Evolutionary conservation across 1,140 invertebrate species (phyloP).

Genomic region (Berghia stephanieae): DNA sequence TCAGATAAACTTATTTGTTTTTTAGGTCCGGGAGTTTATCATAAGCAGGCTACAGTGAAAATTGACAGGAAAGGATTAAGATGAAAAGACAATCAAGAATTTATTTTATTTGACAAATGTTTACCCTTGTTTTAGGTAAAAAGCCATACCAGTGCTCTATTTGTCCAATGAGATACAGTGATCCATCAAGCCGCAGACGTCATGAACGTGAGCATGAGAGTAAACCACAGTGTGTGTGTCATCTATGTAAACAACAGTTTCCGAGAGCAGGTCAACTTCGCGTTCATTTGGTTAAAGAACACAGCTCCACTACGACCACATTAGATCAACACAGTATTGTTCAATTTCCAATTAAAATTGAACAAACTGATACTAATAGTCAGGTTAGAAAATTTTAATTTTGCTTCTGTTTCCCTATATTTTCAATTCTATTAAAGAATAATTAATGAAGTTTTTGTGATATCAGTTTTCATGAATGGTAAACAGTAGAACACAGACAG

Average conservation of each 20-base stretch:
- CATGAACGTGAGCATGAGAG: constrained; percentile 68
- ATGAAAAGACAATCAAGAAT: too few relatives aligned
- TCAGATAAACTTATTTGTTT: too few relatives aligned
- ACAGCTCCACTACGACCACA: constrained; percentile 29
- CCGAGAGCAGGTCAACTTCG: constrained; percentile 50
- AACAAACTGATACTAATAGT: neutral
- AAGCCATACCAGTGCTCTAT: constrained; percentile 97
- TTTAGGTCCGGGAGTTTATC: too few relatives aligned
- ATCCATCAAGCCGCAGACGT: constrained; percentile 52
- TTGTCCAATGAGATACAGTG: constrained; percentile 74
- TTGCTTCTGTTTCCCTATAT: too few relatives aligned
- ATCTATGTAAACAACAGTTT: constrained; percentile 55
- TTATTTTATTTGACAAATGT: too few relatives aligned
- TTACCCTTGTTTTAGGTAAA: constrained; percentile 78
- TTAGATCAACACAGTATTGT: neutral
- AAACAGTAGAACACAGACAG: too few relatives aligned
- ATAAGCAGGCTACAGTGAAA: too few relatives aligned
- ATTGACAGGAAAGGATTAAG: too few relatives aligned
- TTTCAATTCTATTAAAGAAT: too few relatives aligned
- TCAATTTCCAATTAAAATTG: neutral
- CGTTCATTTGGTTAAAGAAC: constrained; percentile 47
- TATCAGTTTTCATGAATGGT: too few relatives aligned
- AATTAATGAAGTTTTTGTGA: too few relatives aligned
- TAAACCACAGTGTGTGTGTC: constrained; percentile 61
- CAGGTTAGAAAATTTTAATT: too few relatives aligned